Base-by-base conservation (phyloP, 1,140 invertebrate genomes). In the Teleogryllus occipitalis region DNA sequence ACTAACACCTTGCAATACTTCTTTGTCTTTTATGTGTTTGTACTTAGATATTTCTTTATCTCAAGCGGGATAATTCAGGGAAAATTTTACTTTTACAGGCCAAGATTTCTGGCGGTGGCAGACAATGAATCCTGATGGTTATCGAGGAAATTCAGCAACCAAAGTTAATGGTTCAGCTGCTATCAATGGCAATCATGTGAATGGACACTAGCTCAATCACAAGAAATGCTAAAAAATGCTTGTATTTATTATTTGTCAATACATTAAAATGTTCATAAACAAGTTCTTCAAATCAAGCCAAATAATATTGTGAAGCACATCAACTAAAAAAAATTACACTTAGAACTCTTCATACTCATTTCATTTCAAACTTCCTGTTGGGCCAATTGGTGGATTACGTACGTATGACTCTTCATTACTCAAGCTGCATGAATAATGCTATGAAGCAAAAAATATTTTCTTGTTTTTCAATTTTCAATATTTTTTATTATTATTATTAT, bases 91-190 rank as follows among this genome's bases (percentile, higher is more conserved):
- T 39, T 80, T 84, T 86, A 48, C 83, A 93, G 92, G 92, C 87
- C 86, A 86, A 82, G 96, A 98, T 85, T 92, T 94, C 7, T 98
- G 96, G 96, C 90, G 90, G 75, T 98, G 96, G 96, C 96, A 98
- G 86, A 91, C 91, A 80, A 89, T 88, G 77, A 96, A 98, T 88
- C 96, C 96, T 10, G 90, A 93, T 81, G 96, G 97, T 8, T 97
- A 81, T 47, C 80, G 80, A 54, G 76, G 76, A 8, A 54, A 49
- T 10, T 47, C 46, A 47, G 75, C 21, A 0, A n/a, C 76, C 0
- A 77, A 77, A 15, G 27, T 15, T 8, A 74, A 46, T 80, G 18
- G 48, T 49, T 39, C 47, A 49, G 54, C 74, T 47, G 27, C 48
- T 76, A 75, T 80, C 47, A 80, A 80, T 54, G 79, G 79, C 8